These are phyloP conservation scores for Ecliptopera silaceata DNA, from an alignment of 2,888 invertebrate species.

Conservation along the genomic window DNA sequence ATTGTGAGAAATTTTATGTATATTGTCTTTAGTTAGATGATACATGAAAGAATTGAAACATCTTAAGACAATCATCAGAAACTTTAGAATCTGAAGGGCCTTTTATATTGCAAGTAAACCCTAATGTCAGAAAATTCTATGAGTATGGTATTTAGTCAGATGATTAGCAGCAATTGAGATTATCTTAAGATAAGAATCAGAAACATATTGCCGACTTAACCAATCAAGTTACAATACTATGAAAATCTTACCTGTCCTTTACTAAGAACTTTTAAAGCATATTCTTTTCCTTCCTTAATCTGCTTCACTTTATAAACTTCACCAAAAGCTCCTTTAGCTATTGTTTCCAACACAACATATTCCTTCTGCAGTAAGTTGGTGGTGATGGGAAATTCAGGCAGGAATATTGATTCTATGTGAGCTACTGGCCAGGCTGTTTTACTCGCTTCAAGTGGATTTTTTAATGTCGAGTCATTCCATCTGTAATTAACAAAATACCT, in stretches of 20 bases:
- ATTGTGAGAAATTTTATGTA: no score
- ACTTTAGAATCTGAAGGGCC: no score
- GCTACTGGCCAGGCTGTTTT: slow-evolving; percentile 94
- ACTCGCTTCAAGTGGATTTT: slow-evolving; percentile 79
- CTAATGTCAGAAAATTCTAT: no score
- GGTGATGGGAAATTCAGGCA: slow-evolving; percentile 93
- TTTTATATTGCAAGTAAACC: no score
- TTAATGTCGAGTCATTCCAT: slow-evolving; percentile 86
- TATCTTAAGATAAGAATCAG: no score
- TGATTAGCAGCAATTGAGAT: no score
- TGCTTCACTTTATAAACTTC: slow-evolving; percentile 92
- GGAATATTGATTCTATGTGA: slow-evolving; percentile 91
- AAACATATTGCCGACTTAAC: no score
- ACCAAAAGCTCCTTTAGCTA: slow-evolving; percentile 96
- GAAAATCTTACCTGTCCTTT: slow-evolving; percentile 87
- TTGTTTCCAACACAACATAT: slow-evolving; percentile 86
- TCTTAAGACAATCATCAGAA: no score
- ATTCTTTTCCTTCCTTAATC: slow-evolving; percentile 85
- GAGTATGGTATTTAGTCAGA: no score
- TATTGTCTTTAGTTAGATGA: no score
- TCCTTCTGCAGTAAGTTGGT: slow-evolving; percentile 82
- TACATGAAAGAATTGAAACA: no score
- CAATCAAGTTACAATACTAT: no score
- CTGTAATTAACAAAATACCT: slow-evolving; percentile 61
- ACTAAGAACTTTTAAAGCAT: slow-evolving; percentile 93